Conservation (phyloP, 2,113 vertebrate species). For the Mastomys natalensis region DNA sequence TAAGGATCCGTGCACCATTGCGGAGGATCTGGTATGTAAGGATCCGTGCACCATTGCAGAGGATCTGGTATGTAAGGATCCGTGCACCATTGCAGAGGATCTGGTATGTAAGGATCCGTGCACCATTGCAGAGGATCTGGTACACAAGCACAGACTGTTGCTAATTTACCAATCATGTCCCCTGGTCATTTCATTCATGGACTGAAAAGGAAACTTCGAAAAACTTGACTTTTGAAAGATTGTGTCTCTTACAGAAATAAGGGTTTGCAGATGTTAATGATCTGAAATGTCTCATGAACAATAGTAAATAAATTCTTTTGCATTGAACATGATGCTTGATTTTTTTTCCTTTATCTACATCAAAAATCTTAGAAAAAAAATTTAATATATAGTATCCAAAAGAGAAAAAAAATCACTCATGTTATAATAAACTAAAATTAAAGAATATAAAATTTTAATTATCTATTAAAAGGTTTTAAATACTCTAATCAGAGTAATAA, state of each 20-base stretch:
- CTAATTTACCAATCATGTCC: not conserved
- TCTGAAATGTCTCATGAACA: slow-evolving; percentile 1
- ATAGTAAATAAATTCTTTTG: slow-evolving; percentile 13
- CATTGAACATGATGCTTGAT: slow-evolving; percentile 16
- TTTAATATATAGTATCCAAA: not conserved
- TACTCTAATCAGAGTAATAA: slow-evolving; percentile 70
- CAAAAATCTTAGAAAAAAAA: slow-evolving; percentile 27
- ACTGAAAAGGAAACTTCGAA: slow-evolving; percentile 50
- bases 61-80: too few relatives aligned
- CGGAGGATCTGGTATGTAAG: too few relatives aligned
- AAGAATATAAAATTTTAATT: slow-evolving; percentile 65
- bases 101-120: not conserved
- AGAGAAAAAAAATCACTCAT: slow-evolving; percentile 47
- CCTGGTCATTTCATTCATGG: not conserved
- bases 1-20: not conserved
- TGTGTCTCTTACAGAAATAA: not conserved
- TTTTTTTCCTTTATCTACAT: slow-evolving; percentile 19
- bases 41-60: too few relatives aligned
- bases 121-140: not conserved
- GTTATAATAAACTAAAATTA: slow-evolving; percentile 64
- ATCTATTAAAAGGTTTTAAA: slow-evolving; percentile 60
- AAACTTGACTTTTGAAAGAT: slow-evolving; percentile 41
- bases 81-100: too few relatives aligned
- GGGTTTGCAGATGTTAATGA: slow-evolving; percentile 43
- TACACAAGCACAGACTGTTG: not conserved